These are phyloP conservation scores for Micromesistius poutassou DNA, from an alignment of 2,797 vertebrate species.

Conservation along the genomic window DNA sequence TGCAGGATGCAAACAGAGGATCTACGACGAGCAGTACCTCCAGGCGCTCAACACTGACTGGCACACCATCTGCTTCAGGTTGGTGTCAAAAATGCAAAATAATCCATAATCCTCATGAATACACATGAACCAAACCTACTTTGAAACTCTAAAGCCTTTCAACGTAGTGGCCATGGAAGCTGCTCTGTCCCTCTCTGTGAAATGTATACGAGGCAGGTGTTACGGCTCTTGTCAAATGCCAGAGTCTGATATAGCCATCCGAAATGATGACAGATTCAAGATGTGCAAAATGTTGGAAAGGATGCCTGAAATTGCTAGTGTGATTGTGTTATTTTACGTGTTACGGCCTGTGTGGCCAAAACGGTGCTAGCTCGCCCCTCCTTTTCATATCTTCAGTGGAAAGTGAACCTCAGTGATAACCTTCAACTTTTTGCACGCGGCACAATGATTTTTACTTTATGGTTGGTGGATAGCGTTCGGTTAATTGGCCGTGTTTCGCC, in stretches of 20 bases:
- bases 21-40: constrained; percentile 95
- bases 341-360: too few species aligned
- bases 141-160: not conserved
- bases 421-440: not conserved
- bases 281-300: not conserved
- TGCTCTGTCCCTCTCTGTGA: not conserved
- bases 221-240: not conserved
- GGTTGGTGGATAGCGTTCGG: not conserved
- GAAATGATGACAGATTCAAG: not conserved
- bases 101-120: not conserved
- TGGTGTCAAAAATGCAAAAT: constrained; percentile 26
- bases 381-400: not conserved
- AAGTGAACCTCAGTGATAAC: not conserved
- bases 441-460: not conserved
- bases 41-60: constrained; percentile 90
- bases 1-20: constrained; percentile 86
- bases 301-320: not conserved
- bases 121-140: not conserved
- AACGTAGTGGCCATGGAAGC: not conserved
- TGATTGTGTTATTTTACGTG: not conserved
- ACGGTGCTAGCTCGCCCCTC: not conserved
- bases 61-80: constrained; percentile 95
- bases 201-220: not conserved
- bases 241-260: not conserved
- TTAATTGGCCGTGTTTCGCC: not conserved